Evolutionary conservation across 2,113 vertebrate species (phyloP).

Genomic region (Corvus cornix): DNA sequence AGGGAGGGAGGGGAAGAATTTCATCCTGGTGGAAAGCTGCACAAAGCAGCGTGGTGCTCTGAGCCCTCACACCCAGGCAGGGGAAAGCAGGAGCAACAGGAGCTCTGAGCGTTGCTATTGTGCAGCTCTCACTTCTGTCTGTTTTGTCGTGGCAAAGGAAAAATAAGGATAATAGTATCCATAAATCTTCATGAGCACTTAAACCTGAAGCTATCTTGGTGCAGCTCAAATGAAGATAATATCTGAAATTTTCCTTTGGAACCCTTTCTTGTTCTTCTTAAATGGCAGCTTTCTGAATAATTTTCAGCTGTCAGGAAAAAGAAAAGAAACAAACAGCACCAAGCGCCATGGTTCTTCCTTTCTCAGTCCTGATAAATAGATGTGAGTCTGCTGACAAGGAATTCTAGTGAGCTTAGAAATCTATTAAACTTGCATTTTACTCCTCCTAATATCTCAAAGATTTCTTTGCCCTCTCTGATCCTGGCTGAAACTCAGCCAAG

Average conservation of each 20-base stretch:
- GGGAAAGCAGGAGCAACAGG: fast-evolving
- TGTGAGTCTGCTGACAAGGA: not conserved
- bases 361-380: not conserved
- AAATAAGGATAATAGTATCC: not conserved
- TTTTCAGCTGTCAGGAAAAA: not conserved
- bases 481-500: not conserved
- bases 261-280: not conserved
- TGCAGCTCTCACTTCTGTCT: not conserved
- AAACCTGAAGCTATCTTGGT: not conserved
- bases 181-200: not conserved
- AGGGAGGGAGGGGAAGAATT: not conserved
- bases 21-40: not conserved
- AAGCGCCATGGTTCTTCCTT: not conserved
- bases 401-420: not conserved
- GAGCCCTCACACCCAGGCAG: not conserved
- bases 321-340: not conserved
- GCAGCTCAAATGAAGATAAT: not conserved
- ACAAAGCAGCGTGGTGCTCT: not conserved
- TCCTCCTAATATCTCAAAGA: not conserved
- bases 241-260: not conserved
- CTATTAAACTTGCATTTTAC: not conserved
- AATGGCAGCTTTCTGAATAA: not conserved
- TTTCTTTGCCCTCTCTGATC: not conserved
- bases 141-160: not conserved
- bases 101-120: not conserved